A percentile compares a stretch with the other conserved stretches of the same genome.
Evolutionary conservation across 2,797 vertebrate genomes (phyloP).

Genomic region (Hephaestus fuliginosus): DNA sequence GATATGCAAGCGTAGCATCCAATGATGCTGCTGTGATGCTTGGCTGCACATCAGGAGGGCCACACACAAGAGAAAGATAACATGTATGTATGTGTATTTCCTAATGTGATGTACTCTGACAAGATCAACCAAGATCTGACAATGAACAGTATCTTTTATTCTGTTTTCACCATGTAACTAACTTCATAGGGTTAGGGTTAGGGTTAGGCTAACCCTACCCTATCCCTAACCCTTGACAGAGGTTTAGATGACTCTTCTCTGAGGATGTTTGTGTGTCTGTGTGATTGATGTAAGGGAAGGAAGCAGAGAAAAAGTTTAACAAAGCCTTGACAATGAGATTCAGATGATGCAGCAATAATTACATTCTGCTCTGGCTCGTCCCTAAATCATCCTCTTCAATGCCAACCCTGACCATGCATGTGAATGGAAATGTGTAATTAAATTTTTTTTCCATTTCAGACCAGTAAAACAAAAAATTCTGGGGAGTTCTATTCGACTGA

Average conservation of each 20-base stretch:
- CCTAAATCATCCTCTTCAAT: background rate
- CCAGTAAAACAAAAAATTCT: background rate
- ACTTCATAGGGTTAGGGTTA: background rate
- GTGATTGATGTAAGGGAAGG: background rate
- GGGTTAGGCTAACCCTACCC: no score
- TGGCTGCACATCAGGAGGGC: background rate
- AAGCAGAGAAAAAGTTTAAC: background rate
- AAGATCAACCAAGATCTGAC: background rate
- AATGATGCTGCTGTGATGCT: background rate
- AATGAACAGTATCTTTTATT: conserved; percentile 5
- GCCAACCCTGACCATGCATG: background rate
- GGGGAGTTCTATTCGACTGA: background rate
- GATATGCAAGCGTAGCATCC: background rate
- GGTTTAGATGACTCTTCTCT: background rate
- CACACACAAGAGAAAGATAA: background rate
- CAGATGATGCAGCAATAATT: conserved; percentile 13
- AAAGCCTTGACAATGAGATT: conserved; percentile 12
- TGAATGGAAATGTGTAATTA: conserved; percentile 4
- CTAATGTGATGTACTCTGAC: background rate
- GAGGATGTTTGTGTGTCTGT: conserved; percentile 3
- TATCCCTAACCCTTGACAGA: background rate
- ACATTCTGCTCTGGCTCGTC: background rate
- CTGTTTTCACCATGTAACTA: conserved; percentile 11
- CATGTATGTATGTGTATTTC: background rate
- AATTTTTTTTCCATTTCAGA: background rate